A percentile compares a stretch with the other conserved stretches of the same genome.
Conservation (phyloP, 2,797 vertebrate genomes). For the Ptychadena robeensis region DNA sequence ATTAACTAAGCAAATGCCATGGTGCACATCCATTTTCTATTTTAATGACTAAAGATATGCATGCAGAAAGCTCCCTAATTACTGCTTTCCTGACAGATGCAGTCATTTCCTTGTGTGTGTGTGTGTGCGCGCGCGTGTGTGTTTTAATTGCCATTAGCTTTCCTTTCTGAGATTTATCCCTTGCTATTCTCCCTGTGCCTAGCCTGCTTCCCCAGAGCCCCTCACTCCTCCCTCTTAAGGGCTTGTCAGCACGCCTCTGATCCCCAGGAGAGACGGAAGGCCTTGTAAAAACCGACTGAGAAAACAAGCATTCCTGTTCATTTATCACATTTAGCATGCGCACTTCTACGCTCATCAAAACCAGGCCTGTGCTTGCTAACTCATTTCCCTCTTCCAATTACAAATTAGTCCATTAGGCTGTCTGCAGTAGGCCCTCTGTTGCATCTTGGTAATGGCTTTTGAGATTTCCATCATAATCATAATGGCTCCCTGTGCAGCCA, state of each 20-base stretch:
- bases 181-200: slow-evolving; percentile 79
- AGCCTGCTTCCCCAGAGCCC: slow-evolving; percentile 74
- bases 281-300: slow-evolving; percentile 82
- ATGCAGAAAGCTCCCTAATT: slow-evolving; percentile 81
- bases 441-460: slow-evolving; percentile 99
- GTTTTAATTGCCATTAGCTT: slow-evolving; percentile 79
- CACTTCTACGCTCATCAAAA: slow-evolving; percentile 90
- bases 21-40: slow-evolving; percentile 67
- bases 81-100: slow-evolving; percentile 77
- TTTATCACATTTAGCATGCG: slow-evolving; percentile 92
- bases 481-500: slow-evolving; percentile 97
- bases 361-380: slow-evolving; percentile 88
- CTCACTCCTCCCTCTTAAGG: slow-evolving; percentile 74
- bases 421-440: slow-evolving; percentile 97
- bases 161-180: slow-evolving; percentile 80
- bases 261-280: slow-evolving; percentile 78
- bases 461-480: slow-evolving; percentile 99
- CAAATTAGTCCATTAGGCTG: slow-evolving; percentile 99
- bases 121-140: slow-evolving; percentile 21
- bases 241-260: slow-evolving; percentile 77
- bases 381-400: slow-evolving; percentile 99
- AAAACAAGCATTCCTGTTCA: slow-evolving; percentile 88
- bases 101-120: slow-evolving; percentile 73
- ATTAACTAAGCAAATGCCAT: slow-evolving; percentile 64
- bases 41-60: slow-evolving; percentile 76